phyloP scores from a whole-genome alignment of 2,113 vertebrate genomes.

The Desmodus rotundus region DNA sequence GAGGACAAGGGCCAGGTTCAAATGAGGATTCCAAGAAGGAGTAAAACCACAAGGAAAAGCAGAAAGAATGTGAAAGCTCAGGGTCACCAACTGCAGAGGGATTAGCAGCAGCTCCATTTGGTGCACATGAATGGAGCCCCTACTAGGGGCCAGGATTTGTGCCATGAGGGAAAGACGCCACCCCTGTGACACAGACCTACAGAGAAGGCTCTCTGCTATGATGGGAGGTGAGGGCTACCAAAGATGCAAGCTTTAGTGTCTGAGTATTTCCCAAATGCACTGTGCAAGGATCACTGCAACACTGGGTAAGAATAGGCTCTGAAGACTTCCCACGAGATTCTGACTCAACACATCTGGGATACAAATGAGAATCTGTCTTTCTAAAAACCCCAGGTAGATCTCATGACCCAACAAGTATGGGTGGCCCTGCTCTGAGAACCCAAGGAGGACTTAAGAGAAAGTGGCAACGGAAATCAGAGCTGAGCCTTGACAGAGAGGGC shows the following conservation, averaged over 20 bases:
- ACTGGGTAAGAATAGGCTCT: neutral
- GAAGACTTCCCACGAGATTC: neutral
- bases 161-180: neutral
- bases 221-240: neutral
- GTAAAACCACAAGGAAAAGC: neutral
- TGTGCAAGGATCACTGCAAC: neutral
- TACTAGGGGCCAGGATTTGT: neutral
- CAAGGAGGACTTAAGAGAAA: neutral
- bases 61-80: neutral
- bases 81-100: neutral
- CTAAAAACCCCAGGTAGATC: neutral
- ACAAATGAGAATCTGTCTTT: neutral
- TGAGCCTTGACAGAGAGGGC: neutral
- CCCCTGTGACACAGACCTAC: neutral
- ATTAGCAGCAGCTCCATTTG: neutral
- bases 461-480: neutral
- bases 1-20: neutral
- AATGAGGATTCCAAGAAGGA: neutral
- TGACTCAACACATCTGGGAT: neutral
- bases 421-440: neutral
- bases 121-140: accelerated
- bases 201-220: neutral
- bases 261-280: neutral
- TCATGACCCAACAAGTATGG: neutral
- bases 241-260: neutral